Base-by-base conservation (phyloP, 1,140 invertebrate species). In the Scylla paramamosain region DNA sequence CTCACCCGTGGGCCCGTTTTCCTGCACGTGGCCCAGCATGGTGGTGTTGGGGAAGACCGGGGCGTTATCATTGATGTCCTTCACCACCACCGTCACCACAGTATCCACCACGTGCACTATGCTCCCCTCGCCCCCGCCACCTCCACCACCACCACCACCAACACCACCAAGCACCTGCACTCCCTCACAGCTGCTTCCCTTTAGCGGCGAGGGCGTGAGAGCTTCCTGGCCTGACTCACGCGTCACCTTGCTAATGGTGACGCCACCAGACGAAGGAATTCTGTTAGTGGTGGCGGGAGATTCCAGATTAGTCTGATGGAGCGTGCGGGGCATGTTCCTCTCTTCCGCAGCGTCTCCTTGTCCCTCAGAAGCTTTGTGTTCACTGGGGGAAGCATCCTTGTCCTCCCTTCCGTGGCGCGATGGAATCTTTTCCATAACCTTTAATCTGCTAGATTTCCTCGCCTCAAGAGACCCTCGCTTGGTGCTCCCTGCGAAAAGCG, bases 21-120 rank as follows among this genome's bases (percentile, higher is more conserved):
- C 91, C 28, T 77, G 52, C 20, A 91, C 90, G 1, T 91, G 91
- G 0, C 91, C 91, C 48, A 92, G 0, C 91, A 92, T 92, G 91
- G 91, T 92, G 91, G 48, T 10, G 91, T 92, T 92, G 91, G 91
- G 48, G 91, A 92, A 82, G 46, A 91, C 90, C 28, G 91, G 91
- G 31, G 91, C 20, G 52, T 92, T 91, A 46, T 91, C 90, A 46
- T 91, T 91, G 90, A 82, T 92, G 91, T 92, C 59, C 52, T 92
- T 77, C 59, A 82, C 91, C 29, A 77, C 14, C 91, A 77, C 91
- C 8, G 52, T 77, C 91, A 92, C 91, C 91, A 82, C 91, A 7
- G 90, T 91, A 8, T 92, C 91, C 48, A 77, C 59, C 91, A 92
- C 91, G 91, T 92, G 91, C 45, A 92, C 91, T 29, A 0, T 10